These are phyloP conservation scores for Hoplostethus mediterraneus DNA, from an alignment of 2,797 vertebrate genomes.

Conservation along the genomic window DNA sequence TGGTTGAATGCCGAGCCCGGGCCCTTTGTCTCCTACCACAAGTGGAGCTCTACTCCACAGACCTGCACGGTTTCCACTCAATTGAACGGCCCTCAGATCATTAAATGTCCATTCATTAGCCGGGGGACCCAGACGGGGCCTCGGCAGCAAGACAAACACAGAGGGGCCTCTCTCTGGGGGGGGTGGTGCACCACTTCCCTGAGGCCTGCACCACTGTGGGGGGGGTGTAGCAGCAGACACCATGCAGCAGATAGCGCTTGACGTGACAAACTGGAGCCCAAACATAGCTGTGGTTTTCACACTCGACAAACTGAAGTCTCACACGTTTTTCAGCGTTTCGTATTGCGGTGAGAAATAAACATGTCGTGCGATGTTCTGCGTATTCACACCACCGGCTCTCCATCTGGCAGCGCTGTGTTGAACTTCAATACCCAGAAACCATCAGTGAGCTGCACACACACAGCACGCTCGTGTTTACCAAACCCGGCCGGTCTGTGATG, in stretches of 20 bases:
- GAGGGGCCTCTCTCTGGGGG: conserved; percentile 45
- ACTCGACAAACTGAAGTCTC: too few species aligned
- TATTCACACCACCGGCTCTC: too few species aligned
- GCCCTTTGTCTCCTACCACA: conserved; percentile 70
- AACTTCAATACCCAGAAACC: too few species aligned
- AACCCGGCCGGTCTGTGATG: too few species aligned
- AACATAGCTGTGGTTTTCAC: background rate
- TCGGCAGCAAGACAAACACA: conserved; percentile 62
- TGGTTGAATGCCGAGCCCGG: conserved; percentile 50
- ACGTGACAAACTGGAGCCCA: background rate
- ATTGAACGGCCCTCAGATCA: conserved; percentile 79
- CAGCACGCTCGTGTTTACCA: too few species aligned
- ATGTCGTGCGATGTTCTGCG: too few species aligned
- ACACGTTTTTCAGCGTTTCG: too few species aligned
- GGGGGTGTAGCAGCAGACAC: background rate
- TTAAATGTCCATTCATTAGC: conserved; percentile 83
- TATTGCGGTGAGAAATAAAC: too few species aligned
- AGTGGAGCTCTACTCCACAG: conserved; percentile 62
- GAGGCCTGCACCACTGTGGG: conserved; percentile 46
- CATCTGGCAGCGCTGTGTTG: too few species aligned
- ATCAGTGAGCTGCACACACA: too few species aligned
- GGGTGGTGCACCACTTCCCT: conserved; percentile 34
- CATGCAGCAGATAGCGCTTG: conserved; percentile 49
- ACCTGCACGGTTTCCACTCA: conserved; percentile 80
- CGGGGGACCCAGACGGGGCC: conserved; percentile 59